A percentile compares a stretch with the other conserved stretches of the same genome.
These are phyloP conservation scores for Stichodactyla mertensii DNA, from an alignment of 64 coral and sea anemone species.

Conservation along the genomic window DNA sequence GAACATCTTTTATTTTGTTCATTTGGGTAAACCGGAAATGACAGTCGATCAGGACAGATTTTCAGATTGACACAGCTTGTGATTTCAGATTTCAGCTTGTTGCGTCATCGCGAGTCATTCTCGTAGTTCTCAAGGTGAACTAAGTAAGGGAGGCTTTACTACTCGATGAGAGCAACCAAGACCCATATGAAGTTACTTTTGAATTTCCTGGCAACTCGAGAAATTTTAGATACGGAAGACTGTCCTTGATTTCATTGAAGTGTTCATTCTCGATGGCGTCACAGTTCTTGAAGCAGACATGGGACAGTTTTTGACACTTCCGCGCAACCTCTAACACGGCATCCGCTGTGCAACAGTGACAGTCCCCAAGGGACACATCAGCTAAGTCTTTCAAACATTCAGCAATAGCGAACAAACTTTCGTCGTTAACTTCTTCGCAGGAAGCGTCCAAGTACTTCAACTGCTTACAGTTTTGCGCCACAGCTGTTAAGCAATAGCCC, in stretches of 20 bases:
- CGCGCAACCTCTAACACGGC: not conserved
- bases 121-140: too few relatives aligned
- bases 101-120: too few relatives aligned
- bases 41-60: too few relatives aligned
- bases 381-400: not conserved
- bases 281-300: not conserved
- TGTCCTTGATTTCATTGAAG: not conserved
- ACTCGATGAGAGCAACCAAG: not conserved
- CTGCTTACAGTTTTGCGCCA: not conserved
- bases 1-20: too few relatives aligned
- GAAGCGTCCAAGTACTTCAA: not conserved
- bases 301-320: not conserved
- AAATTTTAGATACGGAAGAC: not conserved
- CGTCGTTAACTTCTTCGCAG: not conserved
- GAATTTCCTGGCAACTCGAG: not conserved
- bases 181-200: not conserved
- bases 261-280: not conserved
- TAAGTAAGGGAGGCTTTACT: not conserved
- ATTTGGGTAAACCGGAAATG: too few relatives aligned
- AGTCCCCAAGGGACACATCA: conserved; percentile 12
- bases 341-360: not conserved
- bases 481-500: not conserved
- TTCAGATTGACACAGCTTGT: too few relatives aligned
- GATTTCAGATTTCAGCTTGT: too few relatives aligned
- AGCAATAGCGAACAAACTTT: not conserved